These are phyloP conservation scores for Elaeidobius kamerunicus DNA, from an alignment of 2,888 invertebrate species.

Conservation along the genomic window DNA sequence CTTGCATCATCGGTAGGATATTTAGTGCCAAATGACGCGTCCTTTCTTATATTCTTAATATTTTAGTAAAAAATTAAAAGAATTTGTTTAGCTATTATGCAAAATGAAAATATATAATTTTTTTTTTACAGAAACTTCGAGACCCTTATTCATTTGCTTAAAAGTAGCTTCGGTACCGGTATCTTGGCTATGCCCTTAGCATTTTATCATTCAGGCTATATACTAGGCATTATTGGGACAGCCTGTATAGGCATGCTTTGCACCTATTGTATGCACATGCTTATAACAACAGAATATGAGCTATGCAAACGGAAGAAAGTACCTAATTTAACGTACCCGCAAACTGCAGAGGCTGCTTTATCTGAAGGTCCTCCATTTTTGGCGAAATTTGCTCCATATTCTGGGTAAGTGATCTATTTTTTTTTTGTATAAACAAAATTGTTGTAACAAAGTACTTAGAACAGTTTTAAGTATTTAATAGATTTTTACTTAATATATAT, in stretches of 20 bases:
- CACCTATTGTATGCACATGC: constrained; percentile 90
- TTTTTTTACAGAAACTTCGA: constrained; percentile 64
- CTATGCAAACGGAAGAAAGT: constrained; percentile 57
- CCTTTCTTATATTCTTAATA: too few species aligned
- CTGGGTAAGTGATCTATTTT: constrained; percentile 55
- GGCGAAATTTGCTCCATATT: constrained; percentile 60
- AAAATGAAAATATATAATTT: not conserved
- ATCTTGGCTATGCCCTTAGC: constrained; percentile 90
- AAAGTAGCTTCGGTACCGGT: constrained; percentile 89
- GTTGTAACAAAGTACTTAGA: too few species aligned
- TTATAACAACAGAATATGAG: constrained; percentile 68
- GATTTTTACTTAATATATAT: too few species aligned
- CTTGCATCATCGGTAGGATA: too few species aligned
- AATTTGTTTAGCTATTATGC: too few species aligned
- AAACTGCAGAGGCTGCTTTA: constrained; percentile 75
- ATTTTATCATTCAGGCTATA: constrained; percentile 77
- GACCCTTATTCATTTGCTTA: constrained; percentile 80
- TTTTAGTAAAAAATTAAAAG: too few species aligned
- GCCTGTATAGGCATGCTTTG: constrained; percentile 83
- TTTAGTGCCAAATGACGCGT: too few species aligned
- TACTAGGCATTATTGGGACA: constrained; percentile 77
- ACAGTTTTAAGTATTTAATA: too few species aligned
- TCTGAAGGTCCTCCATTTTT: constrained; percentile 70
- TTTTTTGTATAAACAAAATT: not conserved
- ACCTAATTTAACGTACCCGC: constrained; percentile 70